A percentile compares a stretch with the other conserved stretches of the same genome.
Evolutionary conservation across 1,140 invertebrate species (phyloP).

Genomic region (Euura saliciscinereae): DNA sequence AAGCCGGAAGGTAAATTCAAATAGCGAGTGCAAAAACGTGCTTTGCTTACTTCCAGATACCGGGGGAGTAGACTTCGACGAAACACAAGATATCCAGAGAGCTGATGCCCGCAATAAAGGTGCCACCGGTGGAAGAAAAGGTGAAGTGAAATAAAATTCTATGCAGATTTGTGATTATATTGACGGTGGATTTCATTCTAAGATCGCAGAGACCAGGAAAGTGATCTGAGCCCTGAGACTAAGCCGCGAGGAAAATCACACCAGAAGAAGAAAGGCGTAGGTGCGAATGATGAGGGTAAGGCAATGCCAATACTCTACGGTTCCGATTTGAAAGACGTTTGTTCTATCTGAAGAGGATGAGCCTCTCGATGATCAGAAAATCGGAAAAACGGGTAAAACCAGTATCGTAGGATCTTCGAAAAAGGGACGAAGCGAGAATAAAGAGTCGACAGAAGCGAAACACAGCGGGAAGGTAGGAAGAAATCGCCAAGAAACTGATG

Average conservation of each 20-base stretch:
- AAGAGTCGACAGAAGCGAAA: too few relatives aligned
- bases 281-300: background rate
- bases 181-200: background rate
- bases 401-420: background rate
- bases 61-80: too few relatives aligned
- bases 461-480: background rate
- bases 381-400: background rate
- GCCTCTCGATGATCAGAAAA: background rate
- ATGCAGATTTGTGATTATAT: too few relatives aligned
- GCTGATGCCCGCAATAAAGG: background rate
- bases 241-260: background rate
- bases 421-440: background rate
- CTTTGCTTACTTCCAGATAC: too few relatives aligned
- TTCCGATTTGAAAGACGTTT: background rate
- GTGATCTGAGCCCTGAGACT: background rate
- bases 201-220: background rate
- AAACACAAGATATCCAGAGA: background rate
- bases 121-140: background rate
- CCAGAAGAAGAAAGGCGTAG: background rate
- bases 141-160: too few relatives aligned
- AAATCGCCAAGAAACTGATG: background rate
- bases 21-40: too few relatives aligned
- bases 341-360: background rate
- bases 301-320: background rate
- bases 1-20: too few relatives aligned